Conservation (phyloP, 2,888 invertebrate genomes). For the Deroplatys truncata region DNA sequence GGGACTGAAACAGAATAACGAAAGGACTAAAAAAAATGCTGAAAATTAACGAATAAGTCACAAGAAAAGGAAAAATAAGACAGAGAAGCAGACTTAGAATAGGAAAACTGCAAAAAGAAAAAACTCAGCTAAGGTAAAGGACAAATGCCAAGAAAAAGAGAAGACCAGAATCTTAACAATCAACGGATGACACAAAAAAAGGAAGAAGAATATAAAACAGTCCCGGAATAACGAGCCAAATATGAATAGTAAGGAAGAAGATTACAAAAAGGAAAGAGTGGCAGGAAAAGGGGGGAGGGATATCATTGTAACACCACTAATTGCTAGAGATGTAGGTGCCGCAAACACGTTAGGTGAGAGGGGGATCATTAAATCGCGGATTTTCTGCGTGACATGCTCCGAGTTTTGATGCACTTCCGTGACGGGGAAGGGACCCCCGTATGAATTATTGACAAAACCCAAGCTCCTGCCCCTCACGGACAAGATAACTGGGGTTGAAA, state of each 20-base stretch:
- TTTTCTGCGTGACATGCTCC: not conserved
- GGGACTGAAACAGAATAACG: too few relatives aligned
- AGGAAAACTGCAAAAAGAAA: too few relatives aligned
- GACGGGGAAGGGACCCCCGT: not conserved
- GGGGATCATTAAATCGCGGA: not conserved
- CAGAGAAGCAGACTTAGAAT: too few relatives aligned
- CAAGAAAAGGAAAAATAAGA: too few relatives aligned
- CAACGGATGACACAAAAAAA: not conserved
- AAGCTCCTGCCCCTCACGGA: not conserved
- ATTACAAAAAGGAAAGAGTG: not conserved
- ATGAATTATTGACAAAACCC: not conserved
- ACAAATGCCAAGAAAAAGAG: not conserved
- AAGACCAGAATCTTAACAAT: not conserved
- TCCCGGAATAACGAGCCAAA: not conserved
- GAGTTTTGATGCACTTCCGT: not conserved
- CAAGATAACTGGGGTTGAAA: not conserved
- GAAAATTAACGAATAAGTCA: too few relatives aligned
- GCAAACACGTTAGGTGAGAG: not conserved
- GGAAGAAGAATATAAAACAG: not conserved
- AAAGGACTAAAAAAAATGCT: too few relatives aligned
- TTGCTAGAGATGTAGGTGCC: not conserved
- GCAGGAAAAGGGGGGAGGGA: too few relatives aligned
- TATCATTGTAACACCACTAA: not conserved
- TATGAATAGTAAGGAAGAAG: not conserved
- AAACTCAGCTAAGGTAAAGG: not conserved